A percentile compares a stretch with the other conserved stretches of the same genome.
Conservation (phyloP, 2,113 vertebrate genomes). For the Dunckerocampus dactyliophorus region DNA sequence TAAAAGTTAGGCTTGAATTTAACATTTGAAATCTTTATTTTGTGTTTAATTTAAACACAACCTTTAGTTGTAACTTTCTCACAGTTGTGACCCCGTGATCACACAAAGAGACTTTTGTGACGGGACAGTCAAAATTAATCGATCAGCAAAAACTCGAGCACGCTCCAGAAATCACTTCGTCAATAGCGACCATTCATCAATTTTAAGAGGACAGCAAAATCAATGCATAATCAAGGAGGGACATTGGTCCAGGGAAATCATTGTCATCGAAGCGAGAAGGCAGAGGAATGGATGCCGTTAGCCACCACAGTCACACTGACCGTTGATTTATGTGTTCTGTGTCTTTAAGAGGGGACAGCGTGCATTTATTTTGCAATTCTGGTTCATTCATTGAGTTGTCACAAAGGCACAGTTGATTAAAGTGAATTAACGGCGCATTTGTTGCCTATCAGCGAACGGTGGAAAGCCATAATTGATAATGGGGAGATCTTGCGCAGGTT, state of each 20-base stretch:
- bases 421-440: too few relatives aligned
- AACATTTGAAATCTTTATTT: too few relatives aligned
- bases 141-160: constrained; percentile 66
- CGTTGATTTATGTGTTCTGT: constrained; percentile 7
- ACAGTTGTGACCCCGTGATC: too few relatives aligned
- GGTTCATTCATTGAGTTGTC: too few relatives aligned
- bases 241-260: constrained; percentile 29
- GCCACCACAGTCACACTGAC: too few relatives aligned
- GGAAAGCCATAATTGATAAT: too few relatives aligned
- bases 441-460: too few relatives aligned
- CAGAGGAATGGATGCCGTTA: constrained; percentile 23
- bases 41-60: too few relatives aligned
- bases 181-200: constrained; percentile 73
- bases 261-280: constrained; percentile 34
- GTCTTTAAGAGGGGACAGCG: not conserved
- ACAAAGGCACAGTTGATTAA: too few relatives aligned
- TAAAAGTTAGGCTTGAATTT: too few relatives aligned
- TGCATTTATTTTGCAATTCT: constrained; percentile 14
- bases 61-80: too few relatives aligned
- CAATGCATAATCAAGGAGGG: constrained; percentile 68
- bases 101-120: constrained; percentile 45
- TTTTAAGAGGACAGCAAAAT: constrained; percentile 73
- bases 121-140: constrained; percentile 69
- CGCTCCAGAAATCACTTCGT: constrained; percentile 70
- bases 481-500: too few relatives aligned